phyloP scores from a whole-genome alignment of 2,113 vertebrate species.

The Spheniscus mendiculus region DNA sequence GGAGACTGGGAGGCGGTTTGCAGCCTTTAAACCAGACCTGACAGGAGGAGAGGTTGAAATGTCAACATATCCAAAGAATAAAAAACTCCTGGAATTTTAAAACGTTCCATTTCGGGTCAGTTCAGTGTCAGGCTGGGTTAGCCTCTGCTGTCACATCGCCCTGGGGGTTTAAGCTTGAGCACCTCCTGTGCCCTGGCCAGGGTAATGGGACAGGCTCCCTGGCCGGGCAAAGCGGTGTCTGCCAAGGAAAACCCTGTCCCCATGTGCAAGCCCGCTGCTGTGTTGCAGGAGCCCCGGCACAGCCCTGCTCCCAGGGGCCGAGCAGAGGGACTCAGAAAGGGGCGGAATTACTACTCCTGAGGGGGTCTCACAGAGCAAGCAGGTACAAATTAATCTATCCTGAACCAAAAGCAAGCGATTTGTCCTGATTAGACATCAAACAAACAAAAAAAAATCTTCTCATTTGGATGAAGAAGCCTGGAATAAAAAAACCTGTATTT shows the following conservation, averaged over 20 bases:
- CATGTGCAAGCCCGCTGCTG: not conserved
- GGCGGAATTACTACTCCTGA: not conserved
- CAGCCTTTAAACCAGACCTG: not conserved
- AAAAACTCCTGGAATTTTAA: not conserved
- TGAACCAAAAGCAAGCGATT: not conserved
- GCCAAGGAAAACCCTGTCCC: not conserved
- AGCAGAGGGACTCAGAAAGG: not conserved
- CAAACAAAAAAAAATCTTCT: not conserved
- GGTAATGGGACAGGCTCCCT: not conserved
- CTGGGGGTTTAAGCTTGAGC: not conserved
- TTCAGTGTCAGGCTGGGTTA: not conserved
- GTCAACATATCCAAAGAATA: not conserved
- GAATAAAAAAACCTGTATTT: not conserved
- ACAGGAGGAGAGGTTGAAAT: not conserved
- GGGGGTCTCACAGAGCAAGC: not conserved
- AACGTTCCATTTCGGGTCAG: not conserved
- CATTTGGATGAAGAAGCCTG: not conserved
- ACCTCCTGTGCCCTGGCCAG: not conserved
- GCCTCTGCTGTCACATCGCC: not conserved
- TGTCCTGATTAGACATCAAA: not conserved
- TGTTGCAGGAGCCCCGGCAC: no score
- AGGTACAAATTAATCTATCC: no score
- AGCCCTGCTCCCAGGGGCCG: not conserved
- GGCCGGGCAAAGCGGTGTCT: not conserved
- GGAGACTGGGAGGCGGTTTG: rapidly evolving